These are phyloP conservation scores for Epirrita christyi DNA, from an alignment of 2,888 invertebrate genomes.

Conservation along the genomic window DNA sequence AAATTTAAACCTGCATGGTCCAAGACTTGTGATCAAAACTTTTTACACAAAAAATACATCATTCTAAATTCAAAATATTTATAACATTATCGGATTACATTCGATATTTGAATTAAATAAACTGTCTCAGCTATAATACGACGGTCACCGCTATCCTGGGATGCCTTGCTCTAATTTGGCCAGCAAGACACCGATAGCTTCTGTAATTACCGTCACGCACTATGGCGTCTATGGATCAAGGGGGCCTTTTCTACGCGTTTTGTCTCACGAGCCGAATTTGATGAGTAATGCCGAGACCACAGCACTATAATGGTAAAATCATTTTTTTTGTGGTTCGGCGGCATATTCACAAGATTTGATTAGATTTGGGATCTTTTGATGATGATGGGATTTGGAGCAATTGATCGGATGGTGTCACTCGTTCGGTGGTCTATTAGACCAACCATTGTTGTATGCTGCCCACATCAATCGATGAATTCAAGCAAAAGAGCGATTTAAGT, in stretches of 20 bases:
- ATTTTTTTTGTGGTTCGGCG: conserved; percentile 17
- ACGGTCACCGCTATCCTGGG: neutral
- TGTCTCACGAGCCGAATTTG: conserved; percentile 49
- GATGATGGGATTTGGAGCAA: conserved; percentile 1
- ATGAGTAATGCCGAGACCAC: conserved; percentile 43
- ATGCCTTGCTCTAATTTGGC: conserved; percentile 51
- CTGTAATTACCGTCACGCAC: conserved; percentile 73
- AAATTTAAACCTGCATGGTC: too few relatives aligned
- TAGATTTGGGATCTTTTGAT: conserved; percentile 11
- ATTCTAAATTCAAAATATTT: too few relatives aligned
- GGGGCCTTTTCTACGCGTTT: conserved; percentile 45
- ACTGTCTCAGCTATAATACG: too few relatives aligned
- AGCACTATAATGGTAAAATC: conserved; percentile 16
- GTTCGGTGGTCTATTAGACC: too few relatives aligned
- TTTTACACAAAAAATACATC: too few relatives aligned
- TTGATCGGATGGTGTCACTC: neutral
- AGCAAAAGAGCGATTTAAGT: too few relatives aligned
- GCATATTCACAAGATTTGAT: conserved; percentile 13
- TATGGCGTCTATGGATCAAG: conserved; percentile 39
- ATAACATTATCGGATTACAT: too few relatives aligned
- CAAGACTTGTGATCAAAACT: too few relatives aligned
- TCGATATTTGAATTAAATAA: too few relatives aligned
- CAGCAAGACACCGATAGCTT: conserved; percentile 66
- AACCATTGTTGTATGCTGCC: too few relatives aligned
- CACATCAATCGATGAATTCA: too few relatives aligned